A percentile compares a stretch with the other conserved stretches of the same genome.
Conservation (phyloP, 2,797 vertebrate genomes). For the Coregonus ussuriensis region DNA sequence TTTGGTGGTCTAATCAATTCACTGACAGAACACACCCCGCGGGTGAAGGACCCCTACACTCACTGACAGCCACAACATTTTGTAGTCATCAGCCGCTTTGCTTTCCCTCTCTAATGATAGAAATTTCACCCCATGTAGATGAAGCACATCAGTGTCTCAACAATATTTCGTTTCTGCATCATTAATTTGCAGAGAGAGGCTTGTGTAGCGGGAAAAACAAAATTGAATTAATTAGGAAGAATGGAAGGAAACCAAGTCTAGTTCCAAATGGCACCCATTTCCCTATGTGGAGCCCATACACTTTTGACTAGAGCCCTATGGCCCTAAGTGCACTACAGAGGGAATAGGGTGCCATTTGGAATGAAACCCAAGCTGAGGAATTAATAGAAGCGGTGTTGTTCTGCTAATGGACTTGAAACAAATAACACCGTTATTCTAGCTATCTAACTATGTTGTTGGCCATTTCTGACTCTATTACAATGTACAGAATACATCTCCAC, state of each 20-base stretch:
- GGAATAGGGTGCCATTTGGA: neutral
- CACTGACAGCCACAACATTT: conserved; percentile 60
- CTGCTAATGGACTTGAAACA: conserved; percentile 81
- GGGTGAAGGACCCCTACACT: conserved; percentile 66
- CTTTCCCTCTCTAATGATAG: conserved; percentile 73
- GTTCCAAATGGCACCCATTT: neutral
- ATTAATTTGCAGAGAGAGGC: conserved; percentile 84
- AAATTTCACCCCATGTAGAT: conserved; percentile 74
- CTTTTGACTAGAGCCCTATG: neutral
- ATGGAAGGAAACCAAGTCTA: conserved; percentile 73
- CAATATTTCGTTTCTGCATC: conserved; percentile 79
- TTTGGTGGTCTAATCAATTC: conserved; percentile 74
- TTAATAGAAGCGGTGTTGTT: conserved; percentile 81
- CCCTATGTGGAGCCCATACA: neutral
- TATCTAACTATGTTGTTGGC: conserved; percentile 58
- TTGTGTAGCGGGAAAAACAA: conserved; percentile 77
- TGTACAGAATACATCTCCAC: conserved; percentile 66
- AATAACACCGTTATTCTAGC: conserved; percentile 78
- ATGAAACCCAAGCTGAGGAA: conserved; percentile 74
- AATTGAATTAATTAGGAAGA: conserved; percentile 86
- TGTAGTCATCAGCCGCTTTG: conserved; percentile 77
- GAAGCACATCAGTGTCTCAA: conserved; percentile 79
- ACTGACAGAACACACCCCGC: conserved; percentile 71
- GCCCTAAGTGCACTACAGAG: neutral
- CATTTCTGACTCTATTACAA: conserved; percentile 77